Percentiles rank a stretch among this genome's conserved stretches.
Conservation (phyloP, 2,888 invertebrate species). For the Theodoxus fluviatilis region DNA sequence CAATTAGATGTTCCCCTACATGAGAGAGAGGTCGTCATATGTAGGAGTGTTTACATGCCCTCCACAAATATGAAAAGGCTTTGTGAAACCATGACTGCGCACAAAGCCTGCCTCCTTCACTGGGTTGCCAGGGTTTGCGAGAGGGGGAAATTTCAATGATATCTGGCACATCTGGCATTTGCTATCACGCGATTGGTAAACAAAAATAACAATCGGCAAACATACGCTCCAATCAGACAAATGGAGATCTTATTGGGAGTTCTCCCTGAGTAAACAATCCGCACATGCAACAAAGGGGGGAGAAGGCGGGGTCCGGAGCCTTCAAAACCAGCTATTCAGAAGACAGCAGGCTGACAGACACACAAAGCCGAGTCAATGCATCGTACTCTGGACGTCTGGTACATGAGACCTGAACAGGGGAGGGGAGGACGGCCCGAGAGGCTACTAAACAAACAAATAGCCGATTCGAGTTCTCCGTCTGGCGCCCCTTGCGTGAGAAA, state of each 20-base stretch:
- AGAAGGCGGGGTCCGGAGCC: slow-evolving; percentile 18
- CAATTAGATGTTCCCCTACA: slow-evolving; percentile 18
- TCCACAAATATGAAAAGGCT: slow-evolving; percentile 27
- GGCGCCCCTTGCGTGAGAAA: too few species aligned
- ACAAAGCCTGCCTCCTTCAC: slow-evolving; percentile 24
- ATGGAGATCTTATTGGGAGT: slow-evolving; percentile 29
- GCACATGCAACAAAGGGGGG: slow-evolving; percentile 20
- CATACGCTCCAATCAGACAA: slow-evolving; percentile 26
- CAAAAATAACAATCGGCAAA: slow-evolving; percentile 31
- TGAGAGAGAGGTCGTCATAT: slow-evolving; percentile 20
- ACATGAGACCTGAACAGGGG: too few species aligned
- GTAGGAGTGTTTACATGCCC: slow-evolving; percentile 24
- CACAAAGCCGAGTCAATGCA: slow-evolving; percentile 19
- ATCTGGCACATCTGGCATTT: slow-evolving; percentile 27
- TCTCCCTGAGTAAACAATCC: slow-evolving; percentile 25
- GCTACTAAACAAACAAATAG: too few species aligned
- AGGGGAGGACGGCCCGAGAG: too few species aligned
- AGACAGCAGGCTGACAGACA: slow-evolving; percentile 15
- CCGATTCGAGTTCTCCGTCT: too few species aligned
- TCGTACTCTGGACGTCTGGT: too few species aligned
- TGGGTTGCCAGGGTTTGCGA: too few species aligned
- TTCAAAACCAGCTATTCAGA: slow-evolving; percentile 21
- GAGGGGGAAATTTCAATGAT: slow-evolving; percentile 25
- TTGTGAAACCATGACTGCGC: slow-evolving; percentile 20
- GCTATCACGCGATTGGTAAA: slow-evolving; percentile 28